phyloP scores from a whole-genome alignment of 1,140 invertebrate species.

The Dysdera silvatica region DNA sequence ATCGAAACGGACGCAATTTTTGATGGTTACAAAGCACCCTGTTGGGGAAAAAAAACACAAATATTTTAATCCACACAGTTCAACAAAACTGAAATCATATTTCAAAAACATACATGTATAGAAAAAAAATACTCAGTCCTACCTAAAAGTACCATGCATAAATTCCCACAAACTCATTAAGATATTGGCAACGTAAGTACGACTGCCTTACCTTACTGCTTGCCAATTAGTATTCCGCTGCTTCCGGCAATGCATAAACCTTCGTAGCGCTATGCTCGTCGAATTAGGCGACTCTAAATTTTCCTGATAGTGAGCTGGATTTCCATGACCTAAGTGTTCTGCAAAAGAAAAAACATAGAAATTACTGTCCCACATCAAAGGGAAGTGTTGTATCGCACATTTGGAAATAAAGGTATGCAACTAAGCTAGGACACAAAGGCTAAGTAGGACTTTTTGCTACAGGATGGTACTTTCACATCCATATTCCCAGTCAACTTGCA shows the following conservation, averaged over 20 bases:
- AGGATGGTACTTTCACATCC: no score
- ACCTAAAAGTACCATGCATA: background rate
- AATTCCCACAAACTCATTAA: background rate
- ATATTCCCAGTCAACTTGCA: no score
- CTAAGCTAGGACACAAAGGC: no score
- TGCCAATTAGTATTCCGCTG: slow-evolving; percentile 26
- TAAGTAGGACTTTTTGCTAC: no score
- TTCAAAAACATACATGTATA: no score
- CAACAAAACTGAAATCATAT: background rate
- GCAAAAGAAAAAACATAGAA: background rate
- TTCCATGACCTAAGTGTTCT: slow-evolving; percentile 32
- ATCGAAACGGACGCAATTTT: slow-evolving; percentile 32
- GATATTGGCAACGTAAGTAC: no score
- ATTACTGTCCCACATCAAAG: no score
- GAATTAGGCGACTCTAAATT: slow-evolving; percentile 23
- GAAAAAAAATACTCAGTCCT: background rate
- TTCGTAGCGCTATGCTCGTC: slow-evolving; percentile 19
- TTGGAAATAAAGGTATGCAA: no score
- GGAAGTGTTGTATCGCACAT: no score
- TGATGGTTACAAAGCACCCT: slow-evolving; percentile 31
- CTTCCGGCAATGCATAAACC: slow-evolving; percentile 32
- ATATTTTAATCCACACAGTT: background rate
- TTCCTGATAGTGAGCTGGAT: slow-evolving; percentile 33
- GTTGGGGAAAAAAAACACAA: background rate
- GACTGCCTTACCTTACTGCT: slow-evolving; percentile 19